Evolutionary conservation across 2,113 vertebrate species (phyloP), one percentile per base, ranked within the genome.

Genomic region (Petroica traversi): DNA sequence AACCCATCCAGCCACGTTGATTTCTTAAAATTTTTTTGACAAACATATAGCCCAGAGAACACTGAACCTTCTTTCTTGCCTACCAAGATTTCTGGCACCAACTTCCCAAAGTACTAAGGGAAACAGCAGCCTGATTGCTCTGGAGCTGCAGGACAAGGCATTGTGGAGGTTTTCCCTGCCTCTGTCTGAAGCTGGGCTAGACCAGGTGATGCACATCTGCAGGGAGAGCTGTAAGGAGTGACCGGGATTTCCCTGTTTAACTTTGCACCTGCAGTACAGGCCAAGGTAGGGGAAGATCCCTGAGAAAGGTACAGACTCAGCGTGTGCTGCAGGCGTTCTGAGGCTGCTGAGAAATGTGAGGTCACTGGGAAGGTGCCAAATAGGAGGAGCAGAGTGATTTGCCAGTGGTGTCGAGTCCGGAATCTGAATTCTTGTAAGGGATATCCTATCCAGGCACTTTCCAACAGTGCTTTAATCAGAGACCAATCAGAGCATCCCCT

Each of bases 261-360:
- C 46, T 57, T 51, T 62, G 45, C n/a, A 55, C 57, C 55, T 62
- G 45, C n/a, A 55, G 29, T 8, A 31, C 57, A 41, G 29, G 33
- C 25, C 38, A n/a, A 34, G 9, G 20, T 14, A 12, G 33, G 6
- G 26, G 14, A 57, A 75, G 33, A 52, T 26, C 40, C 85, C 34
- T 14, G 36, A 38, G n/a, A 38, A 22, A 2, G 26, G 23, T 19
- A 18, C 0, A 5, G 11, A 34, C 0, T 1, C 67, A 58, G 72
- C 0, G 0, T 1, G 8, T 51, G 29, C 11, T 0, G 3, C 29
- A 64, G 71, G 5, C 36, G 6, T 36, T 5, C 18, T 10, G 61
- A 52, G 51, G n/a, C 49, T 62, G 55, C 66, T 78, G 51, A 57
- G 71, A 51, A 33, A 24, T 1, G 14, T 0, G 0, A 59, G 29